These are phyloP conservation scores for Hestina assimilis DNA, from an alignment of 1,140 invertebrate genomes.

Conservation along the genomic window DNA sequence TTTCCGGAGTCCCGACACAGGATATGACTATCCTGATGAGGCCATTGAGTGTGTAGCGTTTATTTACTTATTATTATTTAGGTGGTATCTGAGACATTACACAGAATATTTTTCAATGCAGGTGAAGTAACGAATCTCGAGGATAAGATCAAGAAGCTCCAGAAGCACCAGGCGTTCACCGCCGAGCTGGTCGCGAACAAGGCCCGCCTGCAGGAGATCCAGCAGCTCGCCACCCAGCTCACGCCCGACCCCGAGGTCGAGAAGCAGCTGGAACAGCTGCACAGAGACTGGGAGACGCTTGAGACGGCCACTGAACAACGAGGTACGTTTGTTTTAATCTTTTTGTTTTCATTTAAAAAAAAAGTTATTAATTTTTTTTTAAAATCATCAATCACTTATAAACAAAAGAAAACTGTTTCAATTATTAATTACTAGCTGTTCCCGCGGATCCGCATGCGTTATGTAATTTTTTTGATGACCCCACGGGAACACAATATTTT, in stretches of 20 bases:
- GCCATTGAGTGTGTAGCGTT: too few relatives aligned
- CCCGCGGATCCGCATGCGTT: too few relatives aligned
- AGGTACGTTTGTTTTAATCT: conserved; percentile 35
- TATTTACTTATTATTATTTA: too few relatives aligned
- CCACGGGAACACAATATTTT: too few relatives aligned
- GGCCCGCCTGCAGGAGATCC: conserved; percentile 90
- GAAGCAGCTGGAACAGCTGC: conserved; percentile 82
- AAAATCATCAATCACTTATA: too few relatives aligned
- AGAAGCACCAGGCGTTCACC: conserved; percentile 98
- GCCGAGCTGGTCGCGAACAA: conserved; percentile 95
- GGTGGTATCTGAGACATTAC: too few relatives aligned
- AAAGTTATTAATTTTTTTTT: too few relatives aligned
- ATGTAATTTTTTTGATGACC: too few relatives aligned
- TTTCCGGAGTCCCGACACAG: too few relatives aligned
- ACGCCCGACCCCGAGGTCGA: conserved; percentile 86
- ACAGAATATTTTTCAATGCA: conserved; percentile 40
- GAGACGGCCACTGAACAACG: conserved; percentile 87
- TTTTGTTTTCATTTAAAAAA: conserved; percentile 4
- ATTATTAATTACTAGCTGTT: too few relatives aligned
- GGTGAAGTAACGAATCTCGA: conserved; percentile 88
- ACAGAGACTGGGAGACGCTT: conserved; percentile 80
- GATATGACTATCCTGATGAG: too few relatives aligned
- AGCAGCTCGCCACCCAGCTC: conserved; percentile 84
- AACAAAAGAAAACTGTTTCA: too few relatives aligned
- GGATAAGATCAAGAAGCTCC: conserved; percentile 96